phyloP scores from a whole-genome alignment of 2,797 vertebrate species.

The Erethizon dorsatum region DNA sequence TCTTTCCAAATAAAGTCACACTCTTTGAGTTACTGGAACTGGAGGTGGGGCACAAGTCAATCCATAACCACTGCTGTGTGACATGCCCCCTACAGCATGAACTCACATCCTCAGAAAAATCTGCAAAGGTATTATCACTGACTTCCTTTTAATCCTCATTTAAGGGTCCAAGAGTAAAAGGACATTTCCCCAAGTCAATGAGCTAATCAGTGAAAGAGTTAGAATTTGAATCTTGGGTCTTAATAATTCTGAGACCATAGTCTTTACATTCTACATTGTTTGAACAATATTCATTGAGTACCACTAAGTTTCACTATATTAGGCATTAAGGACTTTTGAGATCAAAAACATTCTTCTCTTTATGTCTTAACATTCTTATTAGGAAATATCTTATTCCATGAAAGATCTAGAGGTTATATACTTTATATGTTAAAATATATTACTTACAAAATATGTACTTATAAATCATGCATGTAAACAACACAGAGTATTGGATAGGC shows the following conservation, averaged over 20 bases:
- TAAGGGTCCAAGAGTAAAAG: not conserved
- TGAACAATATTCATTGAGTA: not conserved
- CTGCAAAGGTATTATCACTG: not conserved
- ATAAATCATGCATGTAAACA: not conserved
- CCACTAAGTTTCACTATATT: not conserved
- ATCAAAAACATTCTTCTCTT: not conserved
- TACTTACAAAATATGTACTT: not conserved
- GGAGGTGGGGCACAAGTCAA: not conserved
- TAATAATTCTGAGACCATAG: not conserved
- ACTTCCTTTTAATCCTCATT: not conserved
- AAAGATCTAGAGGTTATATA: not conserved
- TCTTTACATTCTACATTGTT: not conserved
- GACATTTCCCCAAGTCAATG: not conserved
- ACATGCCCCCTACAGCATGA: accelerated
- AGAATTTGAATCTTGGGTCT: not conserved
- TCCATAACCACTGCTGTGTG: not conserved
- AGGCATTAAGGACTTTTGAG: not conserved
- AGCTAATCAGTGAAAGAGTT: not conserved
- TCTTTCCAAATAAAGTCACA: not conserved
- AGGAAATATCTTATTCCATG: not conserved
- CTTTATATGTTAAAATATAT: not conserved
- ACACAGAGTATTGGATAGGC: not conserved
- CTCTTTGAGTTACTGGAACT: not conserved
- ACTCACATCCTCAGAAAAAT: not conserved
- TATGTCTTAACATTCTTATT: not conserved